Percentiles rank a stretch among this genome's conserved stretches.
These are phyloP conservation scores for Holocentrus rufus DNA, from an alignment of 2,797 vertebrate species.

Conservation along the genomic window DNA sequence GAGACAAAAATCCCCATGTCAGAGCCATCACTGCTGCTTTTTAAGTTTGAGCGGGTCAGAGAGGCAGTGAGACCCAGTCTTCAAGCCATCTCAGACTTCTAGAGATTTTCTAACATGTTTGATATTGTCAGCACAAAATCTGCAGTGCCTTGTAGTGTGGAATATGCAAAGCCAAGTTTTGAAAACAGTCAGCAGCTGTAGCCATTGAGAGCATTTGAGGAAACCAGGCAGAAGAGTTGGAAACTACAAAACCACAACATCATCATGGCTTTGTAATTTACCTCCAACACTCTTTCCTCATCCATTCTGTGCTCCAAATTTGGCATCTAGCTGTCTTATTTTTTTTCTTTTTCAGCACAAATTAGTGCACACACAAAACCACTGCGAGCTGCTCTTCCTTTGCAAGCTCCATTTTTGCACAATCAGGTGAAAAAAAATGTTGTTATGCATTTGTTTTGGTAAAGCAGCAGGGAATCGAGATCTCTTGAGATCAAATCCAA, in stretches of 20 bases:
- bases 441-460: no score
- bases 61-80: constrained; percentile 23
- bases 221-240: constrained; percentile 14
- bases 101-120: constrained; percentile 51
- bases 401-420: not conserved
- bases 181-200: constrained; percentile 15
- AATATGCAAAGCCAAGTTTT: no score
- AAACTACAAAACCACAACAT: constrained; percentile 10
- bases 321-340: no score
- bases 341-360: no score
- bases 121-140: constrained; percentile 57
- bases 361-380: no score
- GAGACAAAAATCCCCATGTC: not conserved
- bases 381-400: no score
- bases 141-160: constrained; percentile 51
- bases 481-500: constrained; percentile 15
- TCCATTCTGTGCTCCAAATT: no score
- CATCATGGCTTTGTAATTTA: not conserved
- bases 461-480: constrained; percentile 1
- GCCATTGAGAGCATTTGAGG: constrained; percentile 29
- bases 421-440: not conserved
- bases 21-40: constrained; percentile 48
- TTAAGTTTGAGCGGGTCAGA: constrained; percentile 30
- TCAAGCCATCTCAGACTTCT: constrained; percentile 30
- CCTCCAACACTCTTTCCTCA: no score